Percentiles rank a stretch among this genome's conserved stretches.
phyloP scores from a whole-genome alignment of 2,797 vertebrate genomes.

The Muraenolepis orangiensis region DNA sequence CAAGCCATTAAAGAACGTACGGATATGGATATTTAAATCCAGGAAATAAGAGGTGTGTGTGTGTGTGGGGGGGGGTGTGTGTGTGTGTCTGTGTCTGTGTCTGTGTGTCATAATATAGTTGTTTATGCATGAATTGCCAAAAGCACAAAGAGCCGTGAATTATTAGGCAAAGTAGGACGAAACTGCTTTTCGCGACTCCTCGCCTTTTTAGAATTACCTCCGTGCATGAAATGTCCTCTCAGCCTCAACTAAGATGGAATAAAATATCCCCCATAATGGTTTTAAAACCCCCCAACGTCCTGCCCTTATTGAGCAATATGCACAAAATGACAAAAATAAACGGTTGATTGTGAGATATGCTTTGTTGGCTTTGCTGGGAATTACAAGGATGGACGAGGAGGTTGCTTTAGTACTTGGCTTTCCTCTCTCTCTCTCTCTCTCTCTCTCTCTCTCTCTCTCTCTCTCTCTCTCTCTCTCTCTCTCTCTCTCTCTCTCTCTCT shows the following conservation, averaged over 20 bases:
- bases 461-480: no score
- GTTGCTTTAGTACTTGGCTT: background rate
- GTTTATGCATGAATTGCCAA: background rate
- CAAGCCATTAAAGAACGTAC: background rate
- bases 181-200: background rate
- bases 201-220: background rate
- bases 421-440: no score
- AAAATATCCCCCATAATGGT: background rate
- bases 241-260: background rate
- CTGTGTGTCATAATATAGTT: background rate
- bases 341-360: conserved; percentile 52
- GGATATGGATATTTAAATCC: background rate
- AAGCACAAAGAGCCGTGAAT: background rate
- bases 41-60: background rate
- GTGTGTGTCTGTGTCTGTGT: no score
- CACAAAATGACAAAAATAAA: conserved; percentile 63
- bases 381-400: conserved; percentile 49
- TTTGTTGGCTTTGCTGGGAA: conserved; percentile 38
- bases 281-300: no score
- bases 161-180: background rate
- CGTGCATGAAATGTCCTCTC: background rate
- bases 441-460: no score
- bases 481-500: no score
- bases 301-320: conserved; percentile 19
- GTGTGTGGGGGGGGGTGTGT: no score